These are phyloP conservation scores for Microtus ochrogaster DNA, from an alignment of 2,113 vertebrate species.

Conservation along the genomic window DNA sequence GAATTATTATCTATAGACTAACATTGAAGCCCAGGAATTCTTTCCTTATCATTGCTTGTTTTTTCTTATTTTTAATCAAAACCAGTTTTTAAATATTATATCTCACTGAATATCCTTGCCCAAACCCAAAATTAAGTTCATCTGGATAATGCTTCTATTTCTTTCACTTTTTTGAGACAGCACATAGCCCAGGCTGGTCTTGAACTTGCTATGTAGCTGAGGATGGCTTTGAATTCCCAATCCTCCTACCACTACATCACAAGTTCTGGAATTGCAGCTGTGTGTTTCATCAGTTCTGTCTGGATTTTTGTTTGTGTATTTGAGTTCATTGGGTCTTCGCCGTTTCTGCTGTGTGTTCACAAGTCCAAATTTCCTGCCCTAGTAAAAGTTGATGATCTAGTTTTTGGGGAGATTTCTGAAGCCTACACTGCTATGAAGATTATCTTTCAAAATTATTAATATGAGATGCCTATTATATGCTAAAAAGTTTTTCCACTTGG, in stretches of 20 bases:
- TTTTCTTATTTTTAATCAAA: not conserved
- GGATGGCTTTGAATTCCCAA: not conserved
- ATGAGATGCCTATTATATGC: constrained; percentile 12
- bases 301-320: not conserved
- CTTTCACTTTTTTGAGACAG: not conserved
- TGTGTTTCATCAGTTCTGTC: constrained; percentile 5
- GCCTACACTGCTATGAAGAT: not conserved
- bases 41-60: not conserved
- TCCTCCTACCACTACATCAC: not conserved
- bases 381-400: not conserved
- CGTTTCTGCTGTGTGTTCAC: not conserved
- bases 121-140: not conserved
- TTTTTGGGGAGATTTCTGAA: constrained; percentile 1
- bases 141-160: not conserved
- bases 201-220: not conserved
- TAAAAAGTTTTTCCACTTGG: constrained; percentile 32
- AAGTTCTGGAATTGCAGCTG: not conserved
- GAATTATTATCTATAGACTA: constrained; percentile 32
- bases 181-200: not conserved
- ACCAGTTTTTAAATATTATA: not conserved
- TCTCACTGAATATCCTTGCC: not conserved
- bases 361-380: not conserved
- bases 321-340: constrained; percentile 7
- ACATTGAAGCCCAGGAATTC: not conserved
- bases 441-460: constrained; percentile 33